Conservation (phyloP, 2,113 vertebrate genomes). For the Cairina moschata region DNA sequence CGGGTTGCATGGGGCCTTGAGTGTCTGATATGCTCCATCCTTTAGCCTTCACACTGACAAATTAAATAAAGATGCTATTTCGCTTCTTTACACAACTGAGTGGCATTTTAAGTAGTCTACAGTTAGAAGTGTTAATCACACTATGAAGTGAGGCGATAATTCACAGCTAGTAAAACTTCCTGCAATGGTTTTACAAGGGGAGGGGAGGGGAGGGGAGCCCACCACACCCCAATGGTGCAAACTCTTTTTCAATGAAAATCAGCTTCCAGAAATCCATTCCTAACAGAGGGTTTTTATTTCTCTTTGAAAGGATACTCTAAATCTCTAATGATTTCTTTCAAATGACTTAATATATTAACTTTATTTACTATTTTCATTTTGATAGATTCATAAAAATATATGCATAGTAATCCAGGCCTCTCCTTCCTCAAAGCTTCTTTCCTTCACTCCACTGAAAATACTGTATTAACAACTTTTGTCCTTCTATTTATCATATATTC, state of each 20-base stretch:
- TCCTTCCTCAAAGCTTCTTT: not conserved
- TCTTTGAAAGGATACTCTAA: not conserved
- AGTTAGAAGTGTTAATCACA: constrained; percentile 69
- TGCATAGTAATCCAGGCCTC: not conserved
- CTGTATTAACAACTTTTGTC: not conserved
- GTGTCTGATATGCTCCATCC: not conserved
- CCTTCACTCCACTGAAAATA: not conserved
- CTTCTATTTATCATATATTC: not conserved
- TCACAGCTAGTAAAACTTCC: constrained; percentile 70
- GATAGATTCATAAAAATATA: not conserved
- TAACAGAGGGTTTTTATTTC: not conserved
- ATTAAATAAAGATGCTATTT: constrained; percentile 65
- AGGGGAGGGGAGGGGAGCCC: too few species aligned
- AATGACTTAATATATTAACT: not conserved
- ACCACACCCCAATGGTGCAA: not conserved
- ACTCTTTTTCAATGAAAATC: not conserved
- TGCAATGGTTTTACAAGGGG: constrained; percentile 27
- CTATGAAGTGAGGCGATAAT: constrained; percentile 53
- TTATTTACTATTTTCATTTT: not conserved
- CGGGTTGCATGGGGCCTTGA: not conserved
- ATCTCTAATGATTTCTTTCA: not conserved
- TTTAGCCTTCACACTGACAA: constrained; percentile 30
- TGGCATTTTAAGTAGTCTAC: constrained; percentile 76
- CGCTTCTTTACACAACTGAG: constrained; percentile 65
- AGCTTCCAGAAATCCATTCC: not conserved